Base-by-base conservation (phyloP, 2,888 invertebrate genomes). In the Phania funesta region DNA sequence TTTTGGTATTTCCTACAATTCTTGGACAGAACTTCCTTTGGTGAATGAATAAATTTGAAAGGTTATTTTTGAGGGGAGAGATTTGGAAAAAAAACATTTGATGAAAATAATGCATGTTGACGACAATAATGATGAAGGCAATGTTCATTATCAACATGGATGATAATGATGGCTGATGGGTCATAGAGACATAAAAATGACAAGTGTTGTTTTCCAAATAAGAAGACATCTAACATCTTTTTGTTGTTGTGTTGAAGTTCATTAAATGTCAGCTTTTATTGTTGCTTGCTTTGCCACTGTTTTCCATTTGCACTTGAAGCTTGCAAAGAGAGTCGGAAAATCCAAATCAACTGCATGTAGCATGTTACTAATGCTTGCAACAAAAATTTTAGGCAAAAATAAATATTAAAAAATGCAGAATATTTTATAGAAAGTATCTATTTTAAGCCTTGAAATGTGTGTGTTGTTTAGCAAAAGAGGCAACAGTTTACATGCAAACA, bases 161-260 rank as follows among this genome's bases (percentile, higher is more conserved):
- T 74, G 78, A 64, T 78, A 70, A 78, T 58, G 82, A 82, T 68
- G 64, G 84, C 83, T 83, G 84, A 83, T 82, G 82, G 82, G 74
- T 78, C 74, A 78, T 75, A 78, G 82, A 87, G 87, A 89, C 88
- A 88, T 78, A 88, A 89, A 89, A 89, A 87, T 89, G 89, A 88
- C 89, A 88, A 85, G 86, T 86, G 86, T 84, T 82, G 82, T 82
- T 82, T 78, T 52, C 68, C 60, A 65, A 78, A 52, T 80, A 78
- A 85, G 85, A 83, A 82, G 86, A 86, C 77, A 85, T 83, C 83
- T 77, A 89, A 87, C 87, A 87, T 88, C 86, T 87, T 88, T 80
- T 75, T 65, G 50, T 75, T 29, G 0, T 29, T 29, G n/a, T 65
- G 89, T 88, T 89, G 88, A 89, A 89, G 89, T 89, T 88, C 89